phyloP scores from a whole-genome alignment of 2,113 vertebrate species.

The Zapus hudsonius region DNA sequence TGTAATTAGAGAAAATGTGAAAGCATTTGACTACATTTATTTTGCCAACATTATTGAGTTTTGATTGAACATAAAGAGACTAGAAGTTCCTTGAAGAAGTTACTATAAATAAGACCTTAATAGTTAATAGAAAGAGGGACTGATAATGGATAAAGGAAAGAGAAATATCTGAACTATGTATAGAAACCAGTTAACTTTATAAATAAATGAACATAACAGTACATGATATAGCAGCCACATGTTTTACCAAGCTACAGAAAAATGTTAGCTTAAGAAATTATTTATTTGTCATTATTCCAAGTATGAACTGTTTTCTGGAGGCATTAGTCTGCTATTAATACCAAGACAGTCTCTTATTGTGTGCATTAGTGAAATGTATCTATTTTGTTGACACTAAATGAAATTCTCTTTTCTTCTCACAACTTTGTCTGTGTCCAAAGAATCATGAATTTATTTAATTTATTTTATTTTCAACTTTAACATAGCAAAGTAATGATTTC shows the following conservation, averaged over 20 bases:
- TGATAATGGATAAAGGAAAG: background rate
- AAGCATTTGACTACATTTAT: slow-evolving; percentile 6
- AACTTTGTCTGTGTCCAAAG: background rate
- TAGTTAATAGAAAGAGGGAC: background rate
- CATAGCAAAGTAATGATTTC: background rate
- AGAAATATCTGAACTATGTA: slow-evolving; percentile 14
- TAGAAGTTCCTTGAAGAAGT: slow-evolving; percentile 5
- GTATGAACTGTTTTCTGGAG: background rate
- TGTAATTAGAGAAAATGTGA: slow-evolving; percentile 14
- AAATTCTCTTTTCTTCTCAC: background rate
- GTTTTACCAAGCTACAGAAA: slow-evolving; percentile 36
- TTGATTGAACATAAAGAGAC: slow-evolving; percentile 16
- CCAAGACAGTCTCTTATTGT: background rate
- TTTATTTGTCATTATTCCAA: slow-evolving; percentile 22
- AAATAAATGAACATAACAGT: background rate
- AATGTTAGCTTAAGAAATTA: background rate
- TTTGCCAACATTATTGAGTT: background rate
- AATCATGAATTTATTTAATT: background rate
- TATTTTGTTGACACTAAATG: slow-evolving; percentile 35
- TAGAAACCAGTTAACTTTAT: background rate
- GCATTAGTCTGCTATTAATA: background rate
- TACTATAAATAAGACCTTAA: background rate
- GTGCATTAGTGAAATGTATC: background rate
- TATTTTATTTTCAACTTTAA: slow-evolving; percentile 26
- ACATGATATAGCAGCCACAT: background rate